Percentiles rank a stretch among this genome's conserved stretches.
These are phyloP conservation scores for Calliopsis andreniformis DNA, from an alignment of 1,140 invertebrate species.

Conservation along the genomic window DNA sequence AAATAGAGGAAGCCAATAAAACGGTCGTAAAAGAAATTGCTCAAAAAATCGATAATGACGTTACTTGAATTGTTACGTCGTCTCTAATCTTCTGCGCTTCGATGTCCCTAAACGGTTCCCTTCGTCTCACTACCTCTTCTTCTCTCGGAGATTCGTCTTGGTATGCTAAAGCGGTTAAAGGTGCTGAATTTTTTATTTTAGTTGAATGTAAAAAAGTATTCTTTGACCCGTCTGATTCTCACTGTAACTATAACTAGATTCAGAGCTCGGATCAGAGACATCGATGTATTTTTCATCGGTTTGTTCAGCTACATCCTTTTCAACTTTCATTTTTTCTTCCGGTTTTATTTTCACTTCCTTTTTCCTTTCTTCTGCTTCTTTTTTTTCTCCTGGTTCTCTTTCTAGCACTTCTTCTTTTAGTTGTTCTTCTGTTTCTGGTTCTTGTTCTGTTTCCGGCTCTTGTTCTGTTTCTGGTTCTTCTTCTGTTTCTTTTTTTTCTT, in stretches of 20 bases:
- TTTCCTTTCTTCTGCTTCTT: conserved; percentile 13
- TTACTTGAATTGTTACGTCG: conserved; percentile 77
- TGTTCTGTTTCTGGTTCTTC: background rate
- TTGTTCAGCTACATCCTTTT: conserved; percentile 37
- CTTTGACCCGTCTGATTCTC: background rate
- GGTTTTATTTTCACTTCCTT: conserved; percentile 38
- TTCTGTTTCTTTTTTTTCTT: background rate
- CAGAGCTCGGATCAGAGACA: conserved; percentile 35
- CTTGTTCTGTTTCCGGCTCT: background rate
- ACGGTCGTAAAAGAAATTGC: background rate
- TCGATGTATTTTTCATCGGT: conserved; percentile 39
- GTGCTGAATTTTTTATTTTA: background rate
- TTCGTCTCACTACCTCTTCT: conserved; percentile 27
- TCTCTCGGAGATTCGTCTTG: conserved; percentile 61
- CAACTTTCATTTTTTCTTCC: conserved; percentile 34
- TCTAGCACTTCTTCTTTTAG: background rate
- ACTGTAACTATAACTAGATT: conserved; percentile 71
- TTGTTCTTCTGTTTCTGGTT: background rate
- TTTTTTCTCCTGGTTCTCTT: background rate
- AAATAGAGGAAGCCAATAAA: background rate
- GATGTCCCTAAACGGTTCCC: conserved; percentile 70
- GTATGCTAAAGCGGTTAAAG: conserved; percentile 55
- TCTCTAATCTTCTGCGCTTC: conserved; percentile 76
- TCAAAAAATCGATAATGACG: background rate
- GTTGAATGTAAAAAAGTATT: background rate